These are phyloP conservation scores for Pharmacophagus antenor DNA, from an alignment of 2,888 invertebrate species.

Conservation along the genomic window DNA sequence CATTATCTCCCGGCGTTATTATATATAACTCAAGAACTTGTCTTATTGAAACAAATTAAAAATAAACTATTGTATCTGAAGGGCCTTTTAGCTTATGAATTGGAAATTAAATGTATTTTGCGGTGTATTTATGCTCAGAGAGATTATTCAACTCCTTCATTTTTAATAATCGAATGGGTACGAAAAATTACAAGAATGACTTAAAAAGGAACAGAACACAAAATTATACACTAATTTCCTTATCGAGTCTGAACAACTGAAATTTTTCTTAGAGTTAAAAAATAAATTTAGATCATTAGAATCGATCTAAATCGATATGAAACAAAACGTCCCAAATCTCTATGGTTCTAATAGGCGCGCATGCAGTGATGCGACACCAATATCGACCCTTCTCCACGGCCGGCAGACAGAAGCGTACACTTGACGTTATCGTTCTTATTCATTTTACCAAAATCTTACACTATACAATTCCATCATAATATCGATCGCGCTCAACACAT, in stretches of 20 bases:
- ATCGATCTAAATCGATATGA: not conserved
- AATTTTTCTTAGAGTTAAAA: not conserved
- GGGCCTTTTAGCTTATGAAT: too few relatives aligned
- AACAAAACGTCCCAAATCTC: not conserved
- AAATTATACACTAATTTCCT: not conserved
- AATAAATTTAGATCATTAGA: not conserved
- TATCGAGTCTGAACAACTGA: not conserved
- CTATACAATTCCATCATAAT: too few relatives aligned
- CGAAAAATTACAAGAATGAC: too few relatives aligned
- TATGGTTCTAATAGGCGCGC: not conserved
- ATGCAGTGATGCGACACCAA: conserved; percentile 22
- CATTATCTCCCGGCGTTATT: too few relatives aligned
- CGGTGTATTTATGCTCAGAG: too few relatives aligned
- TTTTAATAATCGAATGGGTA: too few relatives aligned
- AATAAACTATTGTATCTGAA: too few relatives aligned
- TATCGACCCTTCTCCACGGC: conserved; percentile 40
- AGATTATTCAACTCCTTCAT: too few relatives aligned
- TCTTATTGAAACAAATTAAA: too few relatives aligned
- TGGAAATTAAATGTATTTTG: too few relatives aligned
- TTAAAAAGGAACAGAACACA: not conserved
- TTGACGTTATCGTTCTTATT: conserved; percentile 58
- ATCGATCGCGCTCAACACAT: too few relatives aligned
- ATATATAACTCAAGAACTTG: too few relatives aligned
- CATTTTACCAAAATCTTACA: conserved; percentile 35
- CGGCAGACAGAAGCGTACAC: conserved; percentile 52